phyloP scores from a whole-genome alignment of 2,888 invertebrate species.

The Encarsia formosa region DNA sequence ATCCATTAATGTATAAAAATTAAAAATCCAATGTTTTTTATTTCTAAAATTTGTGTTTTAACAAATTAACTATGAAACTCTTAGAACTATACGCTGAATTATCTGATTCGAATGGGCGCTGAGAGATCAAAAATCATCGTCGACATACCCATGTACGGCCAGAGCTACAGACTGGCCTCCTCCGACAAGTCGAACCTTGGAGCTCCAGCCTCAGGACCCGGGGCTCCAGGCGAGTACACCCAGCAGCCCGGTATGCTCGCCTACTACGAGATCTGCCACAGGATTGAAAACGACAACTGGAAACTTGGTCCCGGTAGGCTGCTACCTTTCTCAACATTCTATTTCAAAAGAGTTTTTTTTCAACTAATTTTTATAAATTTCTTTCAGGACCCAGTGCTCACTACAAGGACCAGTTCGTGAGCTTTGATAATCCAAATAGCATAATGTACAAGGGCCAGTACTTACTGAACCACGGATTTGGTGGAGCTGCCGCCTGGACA shows the following conservation, averaged over 20 bases:
- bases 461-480: slow-evolving; percentile 68
- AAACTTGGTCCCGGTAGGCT: slow-evolving; percentile 35
- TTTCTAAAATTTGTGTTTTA: too few relatives aligned
- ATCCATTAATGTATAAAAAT: too few relatives aligned
- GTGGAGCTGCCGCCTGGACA: slow-evolving; percentile 84
- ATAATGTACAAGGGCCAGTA: slow-evolving; percentile 73
- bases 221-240: slow-evolving; percentile 75
- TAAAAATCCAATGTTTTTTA: too few relatives aligned
- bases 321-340: background rate
- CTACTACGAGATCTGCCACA: slow-evolving; percentile 80
- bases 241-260: slow-evolving; percentile 84
- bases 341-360: slow-evolving; percentile 2
- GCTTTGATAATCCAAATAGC: slow-evolving; percentile 78
- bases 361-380: background rate
- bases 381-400: slow-evolving; percentile 70
- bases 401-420: slow-evolving; percentile 81
- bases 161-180: slow-evolving; percentile 68
- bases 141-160: slow-evolving; percentile 84
- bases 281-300: slow-evolving; percentile 48
- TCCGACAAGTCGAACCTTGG: slow-evolving; percentile 55
- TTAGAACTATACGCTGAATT: slow-evolving; percentile 78
- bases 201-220: slow-evolving; percentile 67
- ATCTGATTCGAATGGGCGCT: slow-evolving; percentile 70
- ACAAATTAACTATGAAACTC: too few relatives aligned
- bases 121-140: slow-evolving; percentile 72